phyloP scores from a whole-genome alignment of 1,140 invertebrate species.

The Luehdorfia chinensis region DNA sequence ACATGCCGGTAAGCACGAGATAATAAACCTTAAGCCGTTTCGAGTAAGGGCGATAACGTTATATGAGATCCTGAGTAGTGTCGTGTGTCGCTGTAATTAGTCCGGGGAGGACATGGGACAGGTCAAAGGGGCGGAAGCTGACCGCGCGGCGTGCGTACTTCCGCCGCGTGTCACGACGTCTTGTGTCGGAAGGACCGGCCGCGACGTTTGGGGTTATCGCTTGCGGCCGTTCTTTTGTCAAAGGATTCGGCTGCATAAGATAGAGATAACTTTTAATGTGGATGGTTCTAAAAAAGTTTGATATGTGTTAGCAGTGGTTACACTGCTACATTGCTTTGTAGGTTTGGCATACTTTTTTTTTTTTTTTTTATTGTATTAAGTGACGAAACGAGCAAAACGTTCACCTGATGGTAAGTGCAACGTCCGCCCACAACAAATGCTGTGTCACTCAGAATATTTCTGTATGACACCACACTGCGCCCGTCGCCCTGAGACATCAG shows the following conservation, averaged over 20 bases:
- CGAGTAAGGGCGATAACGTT: slow-evolving; percentile 20
- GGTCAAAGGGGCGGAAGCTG: slow-evolving; percentile 68
- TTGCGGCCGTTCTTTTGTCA: no score
- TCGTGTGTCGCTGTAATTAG: slow-evolving; percentile 51
- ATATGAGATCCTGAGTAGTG: not conserved
- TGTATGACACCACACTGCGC: no score
- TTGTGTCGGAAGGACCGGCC: slow-evolving; percentile 39
- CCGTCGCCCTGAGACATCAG: no score
- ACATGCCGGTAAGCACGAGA: slow-evolving; percentile 16
- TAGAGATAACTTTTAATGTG: slow-evolving; percentile 14
- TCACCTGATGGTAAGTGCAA: no score
- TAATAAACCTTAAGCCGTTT: slow-evolving; percentile 21
- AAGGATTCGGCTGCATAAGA: slow-evolving; percentile 13
- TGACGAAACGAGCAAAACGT: no score
- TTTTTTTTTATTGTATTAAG: no score
- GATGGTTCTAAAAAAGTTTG: not conserved
- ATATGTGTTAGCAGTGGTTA: not conserved
- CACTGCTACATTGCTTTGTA: not conserved
- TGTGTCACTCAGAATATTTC: no score
- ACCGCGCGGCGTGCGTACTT: slow-evolving; percentile 56
- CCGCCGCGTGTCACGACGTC: slow-evolving; percentile 45
- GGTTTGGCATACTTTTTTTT: no score
- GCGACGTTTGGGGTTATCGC: slow-evolving; percentile 30
- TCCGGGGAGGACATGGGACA: slow-evolving; percentile 37
- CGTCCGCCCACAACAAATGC: no score